Percentiles rank a stretch among this genome's conserved stretches.
These are phyloP conservation scores for Porites australiensis DNA, from an alignment of 64 coral and sea anemone species.

Conservation along the genomic window DNA sequence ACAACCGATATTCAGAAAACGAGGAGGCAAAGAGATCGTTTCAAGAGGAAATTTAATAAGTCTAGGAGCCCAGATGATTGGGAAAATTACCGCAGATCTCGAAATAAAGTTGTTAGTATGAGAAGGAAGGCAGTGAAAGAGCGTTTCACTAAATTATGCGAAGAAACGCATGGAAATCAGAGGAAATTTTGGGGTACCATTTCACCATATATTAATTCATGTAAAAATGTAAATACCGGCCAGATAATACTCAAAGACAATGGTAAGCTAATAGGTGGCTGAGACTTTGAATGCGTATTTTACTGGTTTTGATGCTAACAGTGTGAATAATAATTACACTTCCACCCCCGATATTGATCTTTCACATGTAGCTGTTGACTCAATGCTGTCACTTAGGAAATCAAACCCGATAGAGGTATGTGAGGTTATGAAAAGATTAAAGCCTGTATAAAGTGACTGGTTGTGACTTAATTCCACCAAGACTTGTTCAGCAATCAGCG, in stretches of 20 bases:
- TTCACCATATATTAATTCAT: conserved; percentile 34
- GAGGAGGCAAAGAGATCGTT: conserved; percentile 36
- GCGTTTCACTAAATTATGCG: conserved; percentile 22
- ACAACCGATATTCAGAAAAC: conserved; percentile 14
- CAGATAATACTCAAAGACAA: conserved; percentile 57
- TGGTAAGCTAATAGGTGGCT: conserved; percentile 44
- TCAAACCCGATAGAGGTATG: conserved; percentile 34
- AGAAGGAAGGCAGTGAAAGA: conserved; percentile 39
- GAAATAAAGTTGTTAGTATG: conserved; percentile 57
- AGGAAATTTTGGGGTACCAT: conserved; percentile 45
- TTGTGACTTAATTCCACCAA: conserved; percentile 48
- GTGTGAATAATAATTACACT: neutral
- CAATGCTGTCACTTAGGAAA: conserved; percentile 47
- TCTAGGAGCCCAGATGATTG: conserved; percentile 27
- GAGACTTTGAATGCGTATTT: conserved; percentile 63
- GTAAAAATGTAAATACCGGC: conserved; percentile 36
- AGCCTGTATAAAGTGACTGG: conserved; percentile 47
- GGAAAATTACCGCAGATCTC: conserved; percentile 52
- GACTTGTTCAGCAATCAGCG: conserved; percentile 51
- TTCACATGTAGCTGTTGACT: conserved; percentile 7
- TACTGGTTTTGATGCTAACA: neutral
- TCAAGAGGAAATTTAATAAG: conserved; percentile 62
- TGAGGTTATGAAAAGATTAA: conserved; percentile 7
- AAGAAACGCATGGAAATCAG: conserved; percentile 58
- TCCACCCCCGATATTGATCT: conserved; percentile 8